These are phyloP conservation scores for Rhinolophus ferrumequinum DNA, from an alignment of 2,113 vertebrate genomes.

Conservation along the genomic window DNA sequence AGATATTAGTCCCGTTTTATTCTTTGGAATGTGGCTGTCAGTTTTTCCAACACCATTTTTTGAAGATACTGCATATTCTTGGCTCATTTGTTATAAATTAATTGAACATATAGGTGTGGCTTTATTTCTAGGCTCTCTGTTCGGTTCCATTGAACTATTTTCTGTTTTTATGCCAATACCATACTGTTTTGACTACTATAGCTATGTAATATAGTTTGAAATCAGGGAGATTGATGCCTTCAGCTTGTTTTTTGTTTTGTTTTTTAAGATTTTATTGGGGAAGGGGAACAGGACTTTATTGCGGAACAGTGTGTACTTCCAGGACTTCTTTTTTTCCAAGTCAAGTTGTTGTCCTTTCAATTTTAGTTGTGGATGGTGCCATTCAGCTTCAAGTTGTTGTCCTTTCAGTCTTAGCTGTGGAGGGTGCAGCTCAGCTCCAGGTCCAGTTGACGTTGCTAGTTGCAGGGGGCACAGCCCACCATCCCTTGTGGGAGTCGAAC, in stretches of 20 bases:
- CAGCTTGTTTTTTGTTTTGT: not conserved
- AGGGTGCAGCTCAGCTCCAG: too few relatives aligned
- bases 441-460: too few relatives aligned
- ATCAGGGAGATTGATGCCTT: not conserved
- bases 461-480: too few relatives aligned
- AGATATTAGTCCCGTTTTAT: not conserved
- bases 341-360: too few relatives aligned
- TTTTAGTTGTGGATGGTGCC: too few relatives aligned
- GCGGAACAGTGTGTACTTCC: too few relatives aligned
- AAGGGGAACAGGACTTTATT: too few relatives aligned
- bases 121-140: not conserved
- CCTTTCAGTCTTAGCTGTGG: too few relatives aligned
- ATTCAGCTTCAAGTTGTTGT: too few relatives aligned
- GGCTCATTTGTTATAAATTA: not conserved
- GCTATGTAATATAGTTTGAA: not conserved
- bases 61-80: not conserved
- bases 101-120: not conserved
- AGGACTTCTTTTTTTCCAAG: too few relatives aligned
- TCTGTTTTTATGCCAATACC: not conserved
- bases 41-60: not conserved
- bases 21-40: not conserved
- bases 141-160: not conserved
- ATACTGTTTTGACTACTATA: not conserved
- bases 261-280: too few relatives aligned
- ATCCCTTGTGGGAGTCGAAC: too few relatives aligned